Evolutionary conservation across 2,113 vertebrate genomes (phyloP), one percentile per base, ranked within the genome.

Genomic region (Lepus europaeus): DNA sequence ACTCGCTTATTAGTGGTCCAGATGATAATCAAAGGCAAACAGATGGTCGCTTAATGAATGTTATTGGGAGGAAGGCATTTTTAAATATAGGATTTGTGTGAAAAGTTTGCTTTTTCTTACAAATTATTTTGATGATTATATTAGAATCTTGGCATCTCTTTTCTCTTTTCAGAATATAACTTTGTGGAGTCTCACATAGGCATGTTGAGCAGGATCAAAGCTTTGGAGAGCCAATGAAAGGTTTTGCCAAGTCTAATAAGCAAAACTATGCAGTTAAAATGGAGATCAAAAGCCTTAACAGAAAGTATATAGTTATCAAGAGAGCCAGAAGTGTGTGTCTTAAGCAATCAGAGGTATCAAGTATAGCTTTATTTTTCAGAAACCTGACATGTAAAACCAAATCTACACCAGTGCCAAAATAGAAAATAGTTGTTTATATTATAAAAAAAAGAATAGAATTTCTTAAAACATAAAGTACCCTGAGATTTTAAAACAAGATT

Each of bases 31-130:
- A 97, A 96, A 97, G 95, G 92, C 97, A 97, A 95, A 93, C 96
- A 97, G 97, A 97, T 97, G 97, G 96, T 85, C 20, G 76, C 89
- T 96, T 97, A 97, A 97, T 95, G 96, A 96, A 97, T 95, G 96
- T 95, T 96, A 97, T 96, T 97, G 96, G 96, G 97, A 96, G 87
- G 96, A 87, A 96, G 51, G 83, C 95, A 96, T 97, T 86, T 97
- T 96, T 97, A 97, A 97, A 96, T 97, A 97, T 96, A 97, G 96
- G 96, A 97, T 96, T 95, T 96, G 95, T 95, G 95, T 96, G 96
- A 97, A 96, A 97, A 97, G 96, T 96, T 96, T 96, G 90, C 72
- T 95, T 95, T 96, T 96, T 87, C 96, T 95, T 96, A 92, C 85
- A 94, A 97, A 89, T 95, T 93, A 97, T 97, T 96, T 95, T 96